phyloP scores from a whole-genome alignment of 1,140 invertebrate genomes.

The Drosophila pallidifrons region DNA sequence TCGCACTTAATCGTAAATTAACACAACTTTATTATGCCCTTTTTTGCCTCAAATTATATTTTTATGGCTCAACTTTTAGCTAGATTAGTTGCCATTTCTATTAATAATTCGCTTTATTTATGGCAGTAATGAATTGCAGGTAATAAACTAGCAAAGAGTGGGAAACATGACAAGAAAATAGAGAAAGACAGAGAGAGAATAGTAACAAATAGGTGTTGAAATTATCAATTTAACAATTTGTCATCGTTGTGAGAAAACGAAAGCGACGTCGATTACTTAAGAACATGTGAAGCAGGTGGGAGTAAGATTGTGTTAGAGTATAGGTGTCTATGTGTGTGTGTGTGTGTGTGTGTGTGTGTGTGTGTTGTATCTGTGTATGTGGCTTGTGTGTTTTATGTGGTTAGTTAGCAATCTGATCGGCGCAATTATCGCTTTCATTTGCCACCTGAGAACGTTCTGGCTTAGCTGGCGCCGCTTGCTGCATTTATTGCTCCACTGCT shows the following conservation, averaged over 20 bases:
- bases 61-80: constrained; percentile 8
- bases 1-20: too few species aligned
- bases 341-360: too few species aligned
- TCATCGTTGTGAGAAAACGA: constrained; percentile 8
- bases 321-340: too few species aligned
- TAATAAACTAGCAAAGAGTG: constrained; percentile 18
- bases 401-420: constrained; percentile 33
- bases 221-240: constrained; percentile 29
- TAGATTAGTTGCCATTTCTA: constrained; percentile 27
- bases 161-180: too few species aligned
- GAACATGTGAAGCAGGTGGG: not conserved
- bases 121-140: constrained; percentile 35
- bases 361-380: too few species aligned
- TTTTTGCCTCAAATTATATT: not conserved
- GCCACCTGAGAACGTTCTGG: constrained; percentile 8
- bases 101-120: constrained; percentile 15
- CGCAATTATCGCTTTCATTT: constrained; percentile 41
- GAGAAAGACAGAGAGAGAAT: not conserved
- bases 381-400: not conserved
- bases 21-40: not conserved
- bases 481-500: not conserved
- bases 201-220: constrained; percentile 3
- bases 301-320: not conserved
- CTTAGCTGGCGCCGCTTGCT: constrained; percentile 19
- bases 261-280: constrained; percentile 6